Evolutionary conservation across 2,888 invertebrate species (phyloP), one percentile per base, ranked within the genome.

Genomic region (Microctonus brassicae): DNA sequence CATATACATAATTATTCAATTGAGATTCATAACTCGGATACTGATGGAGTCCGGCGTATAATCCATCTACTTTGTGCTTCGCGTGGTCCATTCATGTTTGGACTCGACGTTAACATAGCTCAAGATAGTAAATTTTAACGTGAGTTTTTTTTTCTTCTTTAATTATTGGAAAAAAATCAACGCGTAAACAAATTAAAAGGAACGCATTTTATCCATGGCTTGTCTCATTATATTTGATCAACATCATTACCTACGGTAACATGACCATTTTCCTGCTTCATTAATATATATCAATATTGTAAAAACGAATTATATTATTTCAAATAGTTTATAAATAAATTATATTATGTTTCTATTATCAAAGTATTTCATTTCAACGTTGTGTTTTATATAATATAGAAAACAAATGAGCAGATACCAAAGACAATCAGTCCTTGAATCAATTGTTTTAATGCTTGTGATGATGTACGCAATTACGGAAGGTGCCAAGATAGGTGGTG

Each of bases 1-100:
- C 9, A 17, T 47, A 83, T 84, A 29, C 29, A n/a, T n/a, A 86
- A 87, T 87, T 86, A 87, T 87, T 82, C 87, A 87, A 87, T 87
- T 87, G 87, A 87, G 86, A 85, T 83, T 85, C 83, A 85, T 86
- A 81, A 76, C 73, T 84, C 17, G 13, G 34, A 58, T 82, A 83
- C 83, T 81, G 82, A 79, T 78, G 80, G 78, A 80, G 81, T 75
- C 78, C 77, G 80, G 76, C 79, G 79, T n/a, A 29, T 13, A 26
- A 78, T 79, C 78, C 73, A 81, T 79, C 80, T 75, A 47, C n/a
- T 47, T 7, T n/a, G 47, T 17, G 47, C 17, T 6, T 17, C 74
- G 80, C 75, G 75, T 83, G 77, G 80, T 68, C 80, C 82, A 82
- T 82, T 84, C 82, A 80, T 81, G 84, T 86, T 86, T 86, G 86